Evolutionary conservation across 2,113 vertebrate genomes (phyloP).

Genomic region (Emydocephalus ijimae): DNA sequence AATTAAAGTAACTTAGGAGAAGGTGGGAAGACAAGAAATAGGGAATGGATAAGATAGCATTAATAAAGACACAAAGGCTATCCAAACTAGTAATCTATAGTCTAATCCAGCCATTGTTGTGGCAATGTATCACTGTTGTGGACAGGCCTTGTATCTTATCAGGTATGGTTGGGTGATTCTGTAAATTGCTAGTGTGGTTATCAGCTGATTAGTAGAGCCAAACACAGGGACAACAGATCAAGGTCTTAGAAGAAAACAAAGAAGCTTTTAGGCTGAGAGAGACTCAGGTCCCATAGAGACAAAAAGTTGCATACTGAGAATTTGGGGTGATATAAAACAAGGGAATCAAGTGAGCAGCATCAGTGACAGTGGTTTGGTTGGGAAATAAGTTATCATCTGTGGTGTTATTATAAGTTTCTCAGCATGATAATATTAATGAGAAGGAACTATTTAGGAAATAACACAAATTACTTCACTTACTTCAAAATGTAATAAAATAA

Average conservation of each 20-base stretch:
- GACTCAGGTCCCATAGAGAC: not conserved
- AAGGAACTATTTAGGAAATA: not conserved
- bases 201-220: not conserved
- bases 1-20: not conserved
- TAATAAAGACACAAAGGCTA: not conserved
- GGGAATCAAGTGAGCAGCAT: not conserved
- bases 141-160: not conserved
- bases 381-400: not conserved
- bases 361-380: not conserved
- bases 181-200: not conserved
- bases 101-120: not conserved
- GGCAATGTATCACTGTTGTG: not conserved
- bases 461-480: not conserved
- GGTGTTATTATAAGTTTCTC: not conserved
- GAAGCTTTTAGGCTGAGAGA: not conserved
- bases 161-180: not conserved
- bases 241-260: not conserved
- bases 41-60: not conserved
- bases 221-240: not conserved
- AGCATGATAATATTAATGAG: not conserved
- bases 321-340: not conserved
- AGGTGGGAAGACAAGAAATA: not conserved
- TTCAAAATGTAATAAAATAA: not conserved
- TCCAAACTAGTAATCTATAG: not conserved
- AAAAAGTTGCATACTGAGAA: not conserved